Percentiles rank a stretch among this genome's conserved stretches.
These are phyloP conservation scores for Megalops cyprinoides DNA, from an alignment of 2,797 vertebrate species.

Conservation along the genomic window DNA sequence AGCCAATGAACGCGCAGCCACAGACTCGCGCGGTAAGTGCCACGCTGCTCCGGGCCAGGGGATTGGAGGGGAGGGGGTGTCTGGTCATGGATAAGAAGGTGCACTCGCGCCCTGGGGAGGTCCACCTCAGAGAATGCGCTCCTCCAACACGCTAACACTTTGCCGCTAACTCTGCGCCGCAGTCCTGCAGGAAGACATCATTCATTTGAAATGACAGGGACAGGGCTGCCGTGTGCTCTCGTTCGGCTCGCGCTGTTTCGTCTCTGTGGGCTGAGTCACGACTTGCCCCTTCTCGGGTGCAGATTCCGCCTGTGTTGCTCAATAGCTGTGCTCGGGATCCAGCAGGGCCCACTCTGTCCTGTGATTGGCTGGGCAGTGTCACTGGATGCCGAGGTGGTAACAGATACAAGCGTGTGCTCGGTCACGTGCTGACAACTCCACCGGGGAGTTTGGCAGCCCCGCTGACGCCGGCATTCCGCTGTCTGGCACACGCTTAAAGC, in stretches of 20 bases:
- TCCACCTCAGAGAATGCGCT: too few relatives aligned
- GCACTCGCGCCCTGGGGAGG: too few relatives aligned
- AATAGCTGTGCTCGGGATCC: too few relatives aligned
- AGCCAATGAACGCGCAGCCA: constrained; percentile 94
- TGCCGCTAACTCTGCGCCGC: too few relatives aligned
- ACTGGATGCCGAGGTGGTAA: neutral
- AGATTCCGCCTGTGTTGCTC: too few relatives aligned
- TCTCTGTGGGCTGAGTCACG: neutral
- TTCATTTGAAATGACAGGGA: too few relatives aligned
- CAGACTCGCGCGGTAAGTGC: constrained; percentile 92
- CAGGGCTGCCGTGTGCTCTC: too few relatives aligned
- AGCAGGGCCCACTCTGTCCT: neutral
- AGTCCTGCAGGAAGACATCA: too few relatives aligned
- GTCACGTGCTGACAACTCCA: neutral
- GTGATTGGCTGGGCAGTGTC: neutral
- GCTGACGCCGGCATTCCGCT: neutral
- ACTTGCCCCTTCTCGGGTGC: neutral
- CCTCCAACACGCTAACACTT: too few relatives aligned
- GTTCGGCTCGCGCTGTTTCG: neutral
- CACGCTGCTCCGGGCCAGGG: neutral
- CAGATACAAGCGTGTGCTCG: neutral
- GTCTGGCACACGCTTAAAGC: neutral
- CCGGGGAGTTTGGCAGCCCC: neutral
- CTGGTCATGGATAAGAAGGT: too few relatives aligned
- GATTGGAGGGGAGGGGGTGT: neutral